These are phyloP conservation scores for Atopsyche davidsoni DNA, from an alignment of 1,140 invertebrate species.

Conservation along the genomic window DNA sequence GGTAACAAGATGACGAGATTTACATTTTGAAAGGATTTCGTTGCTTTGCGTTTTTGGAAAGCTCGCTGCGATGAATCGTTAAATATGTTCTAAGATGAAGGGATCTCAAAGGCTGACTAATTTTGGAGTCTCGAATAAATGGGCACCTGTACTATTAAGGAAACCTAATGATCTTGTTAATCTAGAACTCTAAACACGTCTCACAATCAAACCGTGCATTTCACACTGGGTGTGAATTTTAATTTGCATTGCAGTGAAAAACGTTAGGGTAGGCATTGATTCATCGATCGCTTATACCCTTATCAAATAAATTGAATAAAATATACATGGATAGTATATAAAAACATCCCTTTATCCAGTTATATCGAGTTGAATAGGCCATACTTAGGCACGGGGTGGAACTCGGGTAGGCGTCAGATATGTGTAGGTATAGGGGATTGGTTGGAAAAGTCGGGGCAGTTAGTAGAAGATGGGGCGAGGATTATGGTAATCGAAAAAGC, in stretches of 20 bases:
- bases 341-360: no score
- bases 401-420: constrained; percentile 12
- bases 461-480: constrained; percentile 14
- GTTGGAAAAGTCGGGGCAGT: constrained; percentile 22
- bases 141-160: not conserved
- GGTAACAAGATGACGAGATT: constrained; percentile 24
- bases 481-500: constrained; percentile 32
- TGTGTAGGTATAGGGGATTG: constrained; percentile 21
- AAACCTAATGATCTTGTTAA: no score
- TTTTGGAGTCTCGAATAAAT: constrained; percentile 2
- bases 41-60: constrained; percentile 10
- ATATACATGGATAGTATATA: not conserved
- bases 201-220: no score
- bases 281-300: constrained; percentile 13
- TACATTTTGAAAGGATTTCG: constrained; percentile 25
- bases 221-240: no score
- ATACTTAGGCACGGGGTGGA: no score
- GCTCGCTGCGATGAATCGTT: constrained; percentile 10
- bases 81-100: constrained; percentile 14
- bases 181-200: no score
- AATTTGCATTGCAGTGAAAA: no score
- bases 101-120: constrained; percentile 12
- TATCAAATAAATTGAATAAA: constrained; percentile 7
- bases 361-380: no score
- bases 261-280: no score